Percentiles rank a stretch among this genome's conserved stretches.
Conservation (phyloP, 1,140 invertebrate species). For the Drosophila sulfurigaster region DNA sequence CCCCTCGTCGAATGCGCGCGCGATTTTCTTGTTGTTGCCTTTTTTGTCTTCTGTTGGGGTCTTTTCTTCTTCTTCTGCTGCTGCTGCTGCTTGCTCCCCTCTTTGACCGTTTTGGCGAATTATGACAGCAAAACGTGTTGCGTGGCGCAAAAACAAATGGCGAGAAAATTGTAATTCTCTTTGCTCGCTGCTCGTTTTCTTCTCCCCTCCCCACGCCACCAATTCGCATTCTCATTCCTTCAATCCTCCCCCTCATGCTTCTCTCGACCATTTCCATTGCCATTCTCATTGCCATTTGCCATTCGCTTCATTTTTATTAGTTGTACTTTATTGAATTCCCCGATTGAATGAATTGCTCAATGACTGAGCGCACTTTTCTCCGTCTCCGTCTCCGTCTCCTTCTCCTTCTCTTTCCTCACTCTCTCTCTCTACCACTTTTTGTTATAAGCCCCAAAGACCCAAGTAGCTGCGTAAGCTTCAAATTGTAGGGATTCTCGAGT, state of each 20-base stretch:
- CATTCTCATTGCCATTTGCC: constrained; percentile 52
- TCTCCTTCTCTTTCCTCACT: too few species aligned
- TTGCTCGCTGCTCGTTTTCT: constrained; percentile 43
- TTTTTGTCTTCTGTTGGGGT: constrained; percentile 4
- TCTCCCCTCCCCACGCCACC: not conserved
- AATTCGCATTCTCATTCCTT: constrained; percentile 41
- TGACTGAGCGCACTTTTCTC: constrained; percentile 32
- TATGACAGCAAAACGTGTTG: constrained; percentile 63
- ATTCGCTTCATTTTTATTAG: constrained; percentile 75
- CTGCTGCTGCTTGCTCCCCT: not conserved
- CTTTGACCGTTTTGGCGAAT: constrained; percentile 37
- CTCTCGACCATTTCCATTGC: not conserved
- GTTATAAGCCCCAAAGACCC: too few species aligned
- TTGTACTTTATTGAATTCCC: constrained; percentile 81
- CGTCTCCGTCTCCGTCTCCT: not conserved
- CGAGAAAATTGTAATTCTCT: constrained; percentile 78
- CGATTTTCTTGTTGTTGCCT: constrained; percentile 54
- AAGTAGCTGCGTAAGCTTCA: constrained; percentile 10
- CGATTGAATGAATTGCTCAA: constrained; percentile 81
- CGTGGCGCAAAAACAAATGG: constrained; percentile 63
- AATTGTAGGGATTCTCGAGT: constrained; percentile 32
- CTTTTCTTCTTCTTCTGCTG: constrained; percentile 3
- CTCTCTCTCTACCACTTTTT: not conserved
- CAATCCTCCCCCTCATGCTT: not conserved
- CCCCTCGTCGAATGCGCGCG: constrained; percentile 71